A percentile compares a stretch with the other conserved stretches of the same genome.
These are phyloP conservation scores for Alviniconcha strummeri DNA, from an alignment of 2,888 invertebrate genomes.

Conservation along the genomic window DNA sequence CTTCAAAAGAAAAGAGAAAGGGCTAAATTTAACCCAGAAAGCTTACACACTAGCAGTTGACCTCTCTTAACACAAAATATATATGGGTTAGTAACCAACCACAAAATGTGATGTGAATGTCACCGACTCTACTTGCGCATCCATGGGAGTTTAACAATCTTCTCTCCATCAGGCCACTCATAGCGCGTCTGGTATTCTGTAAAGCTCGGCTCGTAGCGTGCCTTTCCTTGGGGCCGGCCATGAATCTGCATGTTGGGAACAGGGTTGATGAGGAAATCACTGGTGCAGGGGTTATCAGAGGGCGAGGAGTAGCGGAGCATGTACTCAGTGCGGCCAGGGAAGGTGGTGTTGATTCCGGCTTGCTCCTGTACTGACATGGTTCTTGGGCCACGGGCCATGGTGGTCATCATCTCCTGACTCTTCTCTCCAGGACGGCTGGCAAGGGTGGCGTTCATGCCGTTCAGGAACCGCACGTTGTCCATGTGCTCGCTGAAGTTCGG, in stretches of 20 bases:
- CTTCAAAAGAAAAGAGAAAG: too few relatives aligned
- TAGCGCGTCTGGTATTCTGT: constrained; percentile 71
- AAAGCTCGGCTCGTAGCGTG: constrained; percentile 50
- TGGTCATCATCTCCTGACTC: constrained; percentile 25
- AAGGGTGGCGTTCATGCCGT: constrained; percentile 49
- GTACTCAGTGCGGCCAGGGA: constrained; percentile 71
- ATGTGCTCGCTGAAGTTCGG: constrained; percentile 48
- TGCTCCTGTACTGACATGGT: constrained; percentile 67
- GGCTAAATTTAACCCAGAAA: too few relatives aligned
- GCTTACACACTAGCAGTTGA: too few relatives aligned
- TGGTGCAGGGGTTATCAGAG: constrained; percentile 53
- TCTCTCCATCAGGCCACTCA: constrained; percentile 70
- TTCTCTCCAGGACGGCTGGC: constrained; percentile 22
- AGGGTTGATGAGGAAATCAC: constrained; percentile 70
- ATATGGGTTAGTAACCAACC: too few relatives aligned
- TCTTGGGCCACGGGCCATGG: constrained; percentile 44
- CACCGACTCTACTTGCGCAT: constrained; percentile 42
- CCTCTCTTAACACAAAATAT: too few relatives aligned
- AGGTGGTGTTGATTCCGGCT: constrained; percentile 71
- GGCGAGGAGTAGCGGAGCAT: constrained; percentile 63
- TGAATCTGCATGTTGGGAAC: constrained; percentile 66
- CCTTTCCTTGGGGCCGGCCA: constrained; percentile 64
- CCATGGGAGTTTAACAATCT: constrained; percentile 69
- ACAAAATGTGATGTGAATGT: neutral
- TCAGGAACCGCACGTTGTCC: constrained; percentile 51